Base-by-base conservation (phyloP, 2,797 vertebrate genomes). In the Karalla daura region DNA sequence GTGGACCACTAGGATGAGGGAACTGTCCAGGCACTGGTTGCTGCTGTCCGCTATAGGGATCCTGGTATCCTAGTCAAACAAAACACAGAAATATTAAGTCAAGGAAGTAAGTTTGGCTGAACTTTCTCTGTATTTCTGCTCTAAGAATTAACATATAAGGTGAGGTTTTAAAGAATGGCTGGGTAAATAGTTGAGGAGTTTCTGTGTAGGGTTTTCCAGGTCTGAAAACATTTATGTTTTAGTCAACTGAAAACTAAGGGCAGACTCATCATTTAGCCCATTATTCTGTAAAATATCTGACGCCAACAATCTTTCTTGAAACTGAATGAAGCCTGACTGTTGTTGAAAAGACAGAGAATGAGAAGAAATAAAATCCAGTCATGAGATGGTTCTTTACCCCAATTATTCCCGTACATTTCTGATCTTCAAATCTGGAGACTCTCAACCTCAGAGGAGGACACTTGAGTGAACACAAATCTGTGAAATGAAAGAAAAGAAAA, bases 311-410 rank as follows among this genome's bases (percentile, higher is more conserved):
- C n/a, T n/a, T n/a, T n/a, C 15, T 17, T 23, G 10, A 24, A 33
- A 52, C 33, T 17, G 5, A 33, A 10, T 33, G 1, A 43, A 1
- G 30, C 36, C 24, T 36, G 3, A n/a, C 10, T 43, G 24, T n/a
- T n/a, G n/a, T n/a, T n/a, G n/a, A 21, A 25, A 23, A 5, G 7
- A 46, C 44, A 14, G 13, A 32, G 4, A 49, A 14, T 5, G 5
- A 28, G 5, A 9, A 20, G 21, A 20, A 37, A 1, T 7, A 1
- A 44, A 1, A 14, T 17, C 3, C 12, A 35, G 4, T 13, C 3
- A 50, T n/a, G 4, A 9, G 30, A 14, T 72, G 35, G 23, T 8
- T 15, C 30, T n/a, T 77, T 79, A 87, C 83, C 78, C 69, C 39
- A 1, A 7, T 65, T 75, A 2, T 68, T 14, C 2, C 69, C 14